Base-by-base conservation (phyloP, 2,888 invertebrate species). In the Apamea sordens region DNA sequence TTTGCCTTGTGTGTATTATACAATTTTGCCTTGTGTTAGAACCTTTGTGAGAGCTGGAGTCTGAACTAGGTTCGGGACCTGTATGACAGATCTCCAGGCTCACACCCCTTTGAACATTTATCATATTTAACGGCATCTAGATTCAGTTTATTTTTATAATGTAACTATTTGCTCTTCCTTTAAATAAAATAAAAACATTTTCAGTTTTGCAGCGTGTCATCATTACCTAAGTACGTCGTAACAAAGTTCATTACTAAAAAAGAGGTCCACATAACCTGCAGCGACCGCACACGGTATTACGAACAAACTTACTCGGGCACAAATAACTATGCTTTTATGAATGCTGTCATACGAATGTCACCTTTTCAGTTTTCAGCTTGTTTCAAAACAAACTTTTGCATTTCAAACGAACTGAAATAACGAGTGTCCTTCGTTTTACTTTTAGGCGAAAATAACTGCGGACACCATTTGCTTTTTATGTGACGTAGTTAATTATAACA, bases 331-430 rank as follows among this genome's bases (percentile, higher is more conserved):
- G 74, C 69, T 73, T 82, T 82, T 56, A 82, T 74, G 68, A 77
- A 65, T 64, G 44, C 82, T 77, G 67, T 77, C 77, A 84, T 69
- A 78, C 47, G 15, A 74, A 73, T 63, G 78, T 86, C 86, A 86
- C 71, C 28, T 69, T 71, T 71, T 41, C 50, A 74, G 36, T 61
- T 77, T 80, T 50, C 36, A 61, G 64, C 47, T 80, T 77, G 86
- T 86, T 86, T 64, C 28, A 36, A 32, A 84, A 84, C 86, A 82
- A 84, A 84, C 83, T 84, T 84, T 78, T 73, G 36, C 83, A 82
- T 82, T 77, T 86, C 53, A 61, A 86, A 82, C 73, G 64, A 68
- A 73, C 83, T 73, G 41, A 47, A 82, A 56, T 82, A 76, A 73
- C 63, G 41, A 56, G 70, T 70, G 86, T 53, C 63, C 65, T 44